Base-by-base conservation (phyloP, 2,797 vertebrate species). In the Gadopsis marmoratus region DNA sequence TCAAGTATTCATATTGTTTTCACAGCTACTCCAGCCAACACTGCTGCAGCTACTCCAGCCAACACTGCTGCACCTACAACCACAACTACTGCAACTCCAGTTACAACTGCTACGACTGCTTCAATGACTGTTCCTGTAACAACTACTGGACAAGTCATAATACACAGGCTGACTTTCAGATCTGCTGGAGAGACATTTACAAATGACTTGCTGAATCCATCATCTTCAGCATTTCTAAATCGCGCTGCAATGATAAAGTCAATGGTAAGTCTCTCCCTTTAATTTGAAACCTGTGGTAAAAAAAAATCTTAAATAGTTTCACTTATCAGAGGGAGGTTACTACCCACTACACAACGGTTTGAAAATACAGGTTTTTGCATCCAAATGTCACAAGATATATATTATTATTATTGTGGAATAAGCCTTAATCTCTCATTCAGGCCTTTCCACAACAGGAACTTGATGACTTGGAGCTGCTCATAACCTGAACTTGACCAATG, bases 101-200 rank as follows among this genome's bases (percentile, higher is more conserved):
- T 50, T n/a, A 50, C 19, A 50, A 50, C 19, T 21, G 47, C 47
- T 48, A 48, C 37, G 39, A 23, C 5, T 23, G 19, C 11, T 23
- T 1, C 59, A 23, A 51, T 0, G 21, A 10, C 90, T 3, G 16
- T 29, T 9, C 12, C 56, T 7, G 3, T 4, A 5, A 37, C 58
- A 39, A 26, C 59, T 23, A 16, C 59, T 43, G 37, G 4, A 17
- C 21, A 23, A 26, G 3, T 26, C 6, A 14, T 14, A 11, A 41
- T 1, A 61, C 37, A 7, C 6, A 14, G 1, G 14, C 1, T 61
- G 61, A 67, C 4, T 6, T 89, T 93, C 65, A 74, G 48, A 58
- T 74, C 81, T 26, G 61, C 54, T 48, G 54, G 76, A 37, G 90
- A 88, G 26, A 86, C 67, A 39, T 92, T 92, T 76, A 78, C 43